Evolutionary conservation across 2,113 vertebrate species (phyloP).

Genomic region (Pteropus alecto): DNA sequence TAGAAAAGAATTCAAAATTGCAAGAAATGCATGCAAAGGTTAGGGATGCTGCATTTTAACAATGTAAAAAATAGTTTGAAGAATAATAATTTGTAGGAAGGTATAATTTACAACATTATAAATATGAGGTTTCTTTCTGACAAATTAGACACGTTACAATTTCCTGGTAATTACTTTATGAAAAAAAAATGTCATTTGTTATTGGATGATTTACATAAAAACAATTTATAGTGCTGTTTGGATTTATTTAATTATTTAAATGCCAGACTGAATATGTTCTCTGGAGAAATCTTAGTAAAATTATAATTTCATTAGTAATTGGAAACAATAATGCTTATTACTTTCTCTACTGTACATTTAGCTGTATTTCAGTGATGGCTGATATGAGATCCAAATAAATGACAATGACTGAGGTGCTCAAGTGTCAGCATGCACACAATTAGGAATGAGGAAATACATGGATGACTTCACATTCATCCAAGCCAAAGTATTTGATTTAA

Average conservation of each 20-base stretch:
- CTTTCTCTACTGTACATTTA: slow-evolving; percentile 5
- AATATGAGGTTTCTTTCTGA: slow-evolving; percentile 1
- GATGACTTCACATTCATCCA: neutral
- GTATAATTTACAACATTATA: neutral
- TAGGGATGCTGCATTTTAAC: neutral
- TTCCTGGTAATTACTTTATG: slow-evolving; percentile 51
- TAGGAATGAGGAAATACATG: neutral
- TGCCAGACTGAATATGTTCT: slow-evolving; percentile 41
- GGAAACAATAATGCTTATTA: slow-evolving; percentile 36
- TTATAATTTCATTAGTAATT: slow-evolving; percentile 54
- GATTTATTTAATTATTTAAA: slow-evolving; percentile 72
- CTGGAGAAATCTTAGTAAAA: slow-evolving; percentile 51
- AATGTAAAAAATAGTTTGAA: neutral
- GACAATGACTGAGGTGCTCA: neutral
- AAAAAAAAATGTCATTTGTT: slow-evolving; percentile 49
- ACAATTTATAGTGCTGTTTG: slow-evolving; percentile 51
- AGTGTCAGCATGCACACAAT: neutral
- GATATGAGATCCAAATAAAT: neutral
- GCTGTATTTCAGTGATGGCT: neutral
- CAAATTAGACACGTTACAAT: slow-evolving; percentile 42
- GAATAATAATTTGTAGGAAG: slow-evolving; percentile 4
- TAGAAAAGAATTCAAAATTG: slow-evolving; percentile 1
- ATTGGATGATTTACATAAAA: slow-evolving; percentile 65
- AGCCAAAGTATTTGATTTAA: slow-evolving; percentile 43
- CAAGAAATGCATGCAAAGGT: neutral